Percentiles rank a stretch among this genome's conserved stretches.
phyloP scores from a whole-genome alignment of 2,888 invertebrate species.

The Volucella bombylans region DNA sequence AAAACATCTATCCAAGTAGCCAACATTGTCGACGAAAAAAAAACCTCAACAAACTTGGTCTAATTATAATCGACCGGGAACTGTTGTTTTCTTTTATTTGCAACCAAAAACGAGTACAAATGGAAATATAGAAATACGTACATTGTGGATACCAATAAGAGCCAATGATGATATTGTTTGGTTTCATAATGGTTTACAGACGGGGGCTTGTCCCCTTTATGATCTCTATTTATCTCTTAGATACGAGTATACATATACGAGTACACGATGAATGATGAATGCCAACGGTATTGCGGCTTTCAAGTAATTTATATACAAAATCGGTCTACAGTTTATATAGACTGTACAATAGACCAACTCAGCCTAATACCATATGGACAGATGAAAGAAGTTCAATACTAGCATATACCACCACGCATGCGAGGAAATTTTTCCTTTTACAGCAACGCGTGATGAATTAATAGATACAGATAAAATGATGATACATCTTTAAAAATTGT shows the following conservation, averaged over 20 bases:
- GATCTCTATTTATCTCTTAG: not conserved
- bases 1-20: slow-evolving; percentile 16
- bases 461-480: no score
- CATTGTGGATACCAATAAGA: not conserved
- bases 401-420: no score
- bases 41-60: slow-evolving; percentile 21
- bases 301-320: not conserved
- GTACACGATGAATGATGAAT: no score
- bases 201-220: not conserved
- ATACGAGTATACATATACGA: not conserved
- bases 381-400: no score
- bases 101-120: slow-evolving; percentile 1
- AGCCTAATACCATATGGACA: no score
- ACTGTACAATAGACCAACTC: not conserved
- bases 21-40: slow-evolving; percentile 7
- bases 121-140: not conserved
- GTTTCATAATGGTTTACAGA: slow-evolving; percentile 13
- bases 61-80: slow-evolving; percentile 30
- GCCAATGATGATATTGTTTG: slow-evolving; percentile 11
- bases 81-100: slow-evolving; percentile 6
- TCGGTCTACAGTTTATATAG: not conserved
- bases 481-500: no score
- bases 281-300: not conserved
- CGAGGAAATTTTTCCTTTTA: slow-evolving; percentile 2
- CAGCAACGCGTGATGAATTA: not conserved